A percentile compares a stretch with the other conserved stretches of the same genome.
phyloP scores from a whole-genome alignment of 2,113 vertebrate species.

The cattle (Bos taurus) region ARS-UCD2.0 NC_037348.1:12252001-12252500 shows the following conservation, averaged over 20 bases:
- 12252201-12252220: neutral
- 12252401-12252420: neutral
- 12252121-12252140: neutral
- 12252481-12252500: neutral
- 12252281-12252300: neutral
- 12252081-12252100: neutral
- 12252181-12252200: neutral
- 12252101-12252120: neutral
- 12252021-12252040: neutral
- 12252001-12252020: neutral
- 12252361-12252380: fast-evolving
- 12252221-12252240: neutral
- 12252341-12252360: neutral
- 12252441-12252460: neutral
- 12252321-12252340: neutral
- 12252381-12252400: neutral
- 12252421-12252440: neutral
- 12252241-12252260: neutral
- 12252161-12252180: neutral
- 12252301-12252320: neutral
- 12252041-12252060: neutral
- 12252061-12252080: neutral
- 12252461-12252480: neutral
- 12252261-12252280: neutral
- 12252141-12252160: neutral